These are phyloP conservation scores for Cryptotis parvus DNA, from an alignment of 2,113 vertebrate genomes.

Conservation along the genomic window DNA sequence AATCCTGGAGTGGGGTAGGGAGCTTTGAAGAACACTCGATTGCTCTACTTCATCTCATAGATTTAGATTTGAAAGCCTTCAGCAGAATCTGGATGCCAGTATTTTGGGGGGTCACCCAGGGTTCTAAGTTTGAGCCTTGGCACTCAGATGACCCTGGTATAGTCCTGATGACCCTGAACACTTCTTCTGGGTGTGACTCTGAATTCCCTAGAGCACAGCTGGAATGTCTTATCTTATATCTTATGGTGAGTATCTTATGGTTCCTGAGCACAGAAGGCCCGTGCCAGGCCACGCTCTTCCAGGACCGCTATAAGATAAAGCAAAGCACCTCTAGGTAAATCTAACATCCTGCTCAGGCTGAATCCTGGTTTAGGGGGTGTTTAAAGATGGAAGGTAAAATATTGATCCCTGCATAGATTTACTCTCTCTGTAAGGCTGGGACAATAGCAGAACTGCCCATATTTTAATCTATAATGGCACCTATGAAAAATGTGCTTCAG, in stretches of 20 bases:
- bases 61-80: neutral
- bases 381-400: neutral
- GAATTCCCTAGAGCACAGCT: too few species aligned
- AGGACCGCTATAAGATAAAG: too few species aligned
- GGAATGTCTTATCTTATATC: too few species aligned
- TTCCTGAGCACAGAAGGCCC: too few species aligned
- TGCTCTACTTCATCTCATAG: neutral
- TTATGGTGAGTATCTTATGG: too few species aligned
- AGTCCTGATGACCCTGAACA: too few species aligned
- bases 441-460: neutral
- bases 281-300: too few species aligned
- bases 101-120: neutral
- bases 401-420: neutral
- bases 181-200: too few species aligned
- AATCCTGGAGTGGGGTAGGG: neutral
- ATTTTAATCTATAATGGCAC: neutral
- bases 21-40: neutral
- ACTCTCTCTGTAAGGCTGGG: neutral
- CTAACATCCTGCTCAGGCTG: neutral
- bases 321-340: neutral
- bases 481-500: constrained; percentile 25
- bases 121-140: too few species aligned
- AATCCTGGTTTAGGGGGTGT: neutral
- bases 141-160: too few species aligned
- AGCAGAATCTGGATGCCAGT: too few species aligned